These are phyloP conservation scores for Cyclophora albipunctata DNA, from an alignment of 2,888 invertebrate species.

Conservation along the genomic window DNA sequence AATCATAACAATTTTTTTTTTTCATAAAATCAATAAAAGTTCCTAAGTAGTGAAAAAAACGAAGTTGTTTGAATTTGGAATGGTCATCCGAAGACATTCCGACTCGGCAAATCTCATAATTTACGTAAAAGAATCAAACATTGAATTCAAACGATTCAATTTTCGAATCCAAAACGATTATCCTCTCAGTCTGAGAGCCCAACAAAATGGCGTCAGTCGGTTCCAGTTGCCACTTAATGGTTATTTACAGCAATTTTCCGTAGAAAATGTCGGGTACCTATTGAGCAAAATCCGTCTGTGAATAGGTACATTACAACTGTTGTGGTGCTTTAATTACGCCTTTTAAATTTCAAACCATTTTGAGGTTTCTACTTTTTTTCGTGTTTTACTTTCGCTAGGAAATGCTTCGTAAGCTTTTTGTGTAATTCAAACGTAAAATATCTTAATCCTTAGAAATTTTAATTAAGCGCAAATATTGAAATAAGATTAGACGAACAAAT, in stretches of 20 bases:
- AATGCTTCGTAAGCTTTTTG: too few relatives aligned
- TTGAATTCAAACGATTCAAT: conserved; percentile 23
- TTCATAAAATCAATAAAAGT: too few relatives aligned
- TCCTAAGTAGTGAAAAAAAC: too few relatives aligned
- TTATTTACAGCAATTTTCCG: conserved; percentile 43
- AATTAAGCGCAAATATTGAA: too few relatives aligned
- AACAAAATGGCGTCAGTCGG: conserved; percentile 31
- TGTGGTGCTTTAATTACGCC: not conserved
- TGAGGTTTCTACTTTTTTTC: not conserved
- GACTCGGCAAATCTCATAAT: conserved; percentile 25
- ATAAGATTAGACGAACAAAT: too few relatives aligned
- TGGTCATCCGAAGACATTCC: too few relatives aligned
- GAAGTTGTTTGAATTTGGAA: too few relatives aligned
- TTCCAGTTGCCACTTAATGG: conserved; percentile 37
- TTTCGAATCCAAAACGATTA: conserved; percentile 31
- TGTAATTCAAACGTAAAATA: too few relatives aligned
- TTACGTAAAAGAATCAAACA: conserved; percentile 28
- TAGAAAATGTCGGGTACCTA: conserved; percentile 17
- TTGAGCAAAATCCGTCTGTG: conserved; percentile 6
- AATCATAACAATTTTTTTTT: too few relatives aligned
- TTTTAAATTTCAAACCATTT: not conserved
- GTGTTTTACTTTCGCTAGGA: not conserved
- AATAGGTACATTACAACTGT: conserved; percentile 1
- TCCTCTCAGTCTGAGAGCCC: conserved; percentile 31
- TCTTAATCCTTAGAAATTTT: too few relatives aligned